These are phyloP conservation scores for Carcinoscorpius rotundicauda DNA, from an alignment of 1,140 invertebrate genomes.

Conservation along the genomic window DNA sequence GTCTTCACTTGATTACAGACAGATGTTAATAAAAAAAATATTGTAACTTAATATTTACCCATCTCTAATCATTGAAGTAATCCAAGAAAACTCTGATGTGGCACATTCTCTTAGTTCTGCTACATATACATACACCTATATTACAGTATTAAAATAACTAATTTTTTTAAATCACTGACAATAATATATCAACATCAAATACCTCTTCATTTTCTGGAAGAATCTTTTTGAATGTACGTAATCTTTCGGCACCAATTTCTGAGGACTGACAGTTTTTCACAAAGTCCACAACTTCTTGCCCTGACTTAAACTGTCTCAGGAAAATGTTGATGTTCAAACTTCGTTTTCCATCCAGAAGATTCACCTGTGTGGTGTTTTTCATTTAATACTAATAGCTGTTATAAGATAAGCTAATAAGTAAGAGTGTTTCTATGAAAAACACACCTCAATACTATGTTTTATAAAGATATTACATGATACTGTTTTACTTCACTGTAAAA, in stretches of 20 bases:
- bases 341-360: slow-evolving; percentile 78
- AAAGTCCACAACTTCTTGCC: slow-evolving; percentile 76
- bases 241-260: slow-evolving; percentile 79
- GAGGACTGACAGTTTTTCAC: slow-evolving; percentile 71
- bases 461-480: not conserved
- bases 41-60: too few species aligned
- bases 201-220: slow-evolving; percentile 84
- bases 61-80: too few species aligned
- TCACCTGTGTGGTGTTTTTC: slow-evolving; percentile 40
- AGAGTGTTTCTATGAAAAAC: too few species aligned
- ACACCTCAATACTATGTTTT: not conserved
- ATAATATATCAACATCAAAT: slow-evolving; percentile 63
- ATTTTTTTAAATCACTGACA: slow-evolving; percentile 69
- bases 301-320: slow-evolving; percentile 62
- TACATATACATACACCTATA: too few species aligned
- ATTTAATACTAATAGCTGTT: slow-evolving; percentile 1
- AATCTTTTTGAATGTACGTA: slow-evolving; percentile 80
- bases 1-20: too few species aligned
- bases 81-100: too few species aligned
- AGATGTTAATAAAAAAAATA: too few species aligned
- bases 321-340: slow-evolving; percentile 96
- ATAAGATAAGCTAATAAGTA: not conserved
- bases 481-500: not conserved
- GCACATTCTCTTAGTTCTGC: too few species aligned
- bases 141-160: slow-evolving; percentile 17